Evolutionary conservation across 2,888 invertebrate species (phyloP).

Genomic region (Luffia ferchaultella): DNA sequence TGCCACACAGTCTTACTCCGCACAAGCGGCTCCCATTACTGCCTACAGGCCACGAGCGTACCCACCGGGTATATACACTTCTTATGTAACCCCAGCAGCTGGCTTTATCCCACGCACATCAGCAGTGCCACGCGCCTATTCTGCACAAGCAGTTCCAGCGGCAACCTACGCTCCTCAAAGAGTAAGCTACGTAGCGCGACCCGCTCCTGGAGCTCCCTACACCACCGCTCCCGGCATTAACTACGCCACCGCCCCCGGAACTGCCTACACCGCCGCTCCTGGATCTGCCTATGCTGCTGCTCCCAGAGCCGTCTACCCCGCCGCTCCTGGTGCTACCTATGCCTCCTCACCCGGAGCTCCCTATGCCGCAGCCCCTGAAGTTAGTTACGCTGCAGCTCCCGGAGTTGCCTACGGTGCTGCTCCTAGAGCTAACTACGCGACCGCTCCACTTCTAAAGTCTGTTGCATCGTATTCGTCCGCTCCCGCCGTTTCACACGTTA

Average conservation of each 20-base stretch:
- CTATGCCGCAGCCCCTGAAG: constrained; percentile 7
- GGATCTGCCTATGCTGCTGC: neutral
- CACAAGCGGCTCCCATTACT: too few relatives aligned
- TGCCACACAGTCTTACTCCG: too few relatives aligned
- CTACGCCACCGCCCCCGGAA: neutral
- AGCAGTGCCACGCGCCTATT: too few relatives aligned
- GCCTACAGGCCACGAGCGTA: too few relatives aligned
- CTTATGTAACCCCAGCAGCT: too few relatives aligned
- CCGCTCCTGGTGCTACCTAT: neutral
- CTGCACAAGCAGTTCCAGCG: too few relatives aligned
- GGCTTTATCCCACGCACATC: too few relatives aligned
- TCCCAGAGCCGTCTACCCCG: neutral
- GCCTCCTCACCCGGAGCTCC: neutral
- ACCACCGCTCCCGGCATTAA: neutral
- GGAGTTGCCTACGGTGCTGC: constrained; percentile 12
- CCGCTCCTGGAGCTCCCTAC: neutral
- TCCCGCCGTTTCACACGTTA: constrained; percentile 35
- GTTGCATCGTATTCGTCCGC: constrained; percentile 66
- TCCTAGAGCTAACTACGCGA: constrained; percentile 21
- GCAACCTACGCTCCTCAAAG: too few relatives aligned
- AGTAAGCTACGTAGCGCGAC: too few relatives aligned
- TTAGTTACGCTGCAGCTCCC: neutral
- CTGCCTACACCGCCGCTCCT: neutral
- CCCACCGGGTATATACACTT: too few relatives aligned
- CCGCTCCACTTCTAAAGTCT: constrained; percentile 40